Evolutionary conservation across 2,113 vertebrate species (phyloP).

Genomic region (Brachyhypopomus occidentalis): DNA sequence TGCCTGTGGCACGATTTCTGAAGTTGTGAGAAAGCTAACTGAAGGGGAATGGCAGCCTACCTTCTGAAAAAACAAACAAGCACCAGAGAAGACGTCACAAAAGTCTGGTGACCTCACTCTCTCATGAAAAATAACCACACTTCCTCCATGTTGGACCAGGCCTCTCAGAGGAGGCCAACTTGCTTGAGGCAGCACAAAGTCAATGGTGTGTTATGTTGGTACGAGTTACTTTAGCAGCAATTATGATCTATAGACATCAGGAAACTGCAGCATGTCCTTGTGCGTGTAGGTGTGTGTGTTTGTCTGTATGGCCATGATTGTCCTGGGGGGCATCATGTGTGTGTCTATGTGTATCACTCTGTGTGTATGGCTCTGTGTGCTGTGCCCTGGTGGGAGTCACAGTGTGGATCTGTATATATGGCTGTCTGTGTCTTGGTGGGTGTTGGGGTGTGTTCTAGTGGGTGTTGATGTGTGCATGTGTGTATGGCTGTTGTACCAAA

Average conservation of each 20-base stretch:
- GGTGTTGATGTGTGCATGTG: no score
- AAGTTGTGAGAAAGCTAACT: constrained; percentile 43
- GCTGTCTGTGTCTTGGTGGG: no score
- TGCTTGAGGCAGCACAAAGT: neutral
- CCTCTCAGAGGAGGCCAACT: neutral
- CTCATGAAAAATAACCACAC: neutral
- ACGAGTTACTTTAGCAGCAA: neutral
- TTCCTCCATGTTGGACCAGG: constrained; percentile 36
- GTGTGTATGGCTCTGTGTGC: neutral
- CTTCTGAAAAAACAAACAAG: constrained; percentile 55
- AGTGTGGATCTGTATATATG: no score
- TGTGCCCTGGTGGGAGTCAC: no score
- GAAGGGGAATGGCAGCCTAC: constrained; percentile 49
- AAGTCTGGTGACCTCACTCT: constrained; percentile 36
- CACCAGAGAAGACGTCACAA: constrained; percentile 30
- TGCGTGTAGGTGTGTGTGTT: constrained; percentile 14
- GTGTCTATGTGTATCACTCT: neutral
- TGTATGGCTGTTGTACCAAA: neutral
- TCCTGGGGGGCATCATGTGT: neutral
- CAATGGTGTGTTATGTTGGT: constrained; percentile 40
- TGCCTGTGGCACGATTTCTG: constrained; percentile 45
- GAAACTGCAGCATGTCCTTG: constrained; percentile 12
- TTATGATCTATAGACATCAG: constrained; percentile 31
- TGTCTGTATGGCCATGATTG: neutral
- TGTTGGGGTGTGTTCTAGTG: no score